Conservation (phyloP, 2,113 vertebrate genomes). For the Pseudorectes ferrugineus region DNA sequence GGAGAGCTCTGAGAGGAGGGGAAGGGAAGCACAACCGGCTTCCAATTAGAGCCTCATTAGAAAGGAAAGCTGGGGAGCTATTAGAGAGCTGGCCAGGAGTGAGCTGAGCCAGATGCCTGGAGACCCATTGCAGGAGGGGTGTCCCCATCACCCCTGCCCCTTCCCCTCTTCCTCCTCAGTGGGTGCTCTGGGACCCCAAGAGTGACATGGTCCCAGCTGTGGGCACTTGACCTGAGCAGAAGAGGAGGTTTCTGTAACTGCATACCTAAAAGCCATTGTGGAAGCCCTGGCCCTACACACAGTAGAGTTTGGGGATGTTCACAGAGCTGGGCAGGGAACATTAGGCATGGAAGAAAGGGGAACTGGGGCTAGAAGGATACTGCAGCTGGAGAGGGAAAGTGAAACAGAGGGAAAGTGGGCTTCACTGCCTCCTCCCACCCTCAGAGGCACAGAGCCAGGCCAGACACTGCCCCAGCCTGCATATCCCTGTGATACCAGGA, state of each 20-base stretch:
- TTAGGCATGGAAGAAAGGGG: not conserved
- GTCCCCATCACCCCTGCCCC: not conserved
- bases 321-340: not conserved
- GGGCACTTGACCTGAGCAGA: not conserved
- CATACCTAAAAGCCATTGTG: not conserved
- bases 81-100: constrained; percentile 59
- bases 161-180: not conserved
- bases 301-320: not conserved
- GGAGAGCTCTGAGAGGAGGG: constrained; percentile 71
- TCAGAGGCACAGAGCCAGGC: not conserved
- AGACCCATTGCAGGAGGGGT: not conserved
- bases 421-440: not conserved
- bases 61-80: constrained; percentile 73
- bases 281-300: not conserved
- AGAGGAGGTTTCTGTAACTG: not conserved
- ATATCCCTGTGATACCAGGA: not conserved
- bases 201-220: not conserved
- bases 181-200: not conserved
- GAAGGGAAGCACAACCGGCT: constrained; percentile 73
- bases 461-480: not conserved
- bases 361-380: not conserved
- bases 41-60: constrained; percentile 82
- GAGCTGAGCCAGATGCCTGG: constrained; percentile 5
- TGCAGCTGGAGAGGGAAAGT: not conserved
- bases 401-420: not conserved